Evolutionary conservation across 1,140 invertebrate species (phyloP).

Genomic region (Carcinoscorpius rotundicauda): DNA sequence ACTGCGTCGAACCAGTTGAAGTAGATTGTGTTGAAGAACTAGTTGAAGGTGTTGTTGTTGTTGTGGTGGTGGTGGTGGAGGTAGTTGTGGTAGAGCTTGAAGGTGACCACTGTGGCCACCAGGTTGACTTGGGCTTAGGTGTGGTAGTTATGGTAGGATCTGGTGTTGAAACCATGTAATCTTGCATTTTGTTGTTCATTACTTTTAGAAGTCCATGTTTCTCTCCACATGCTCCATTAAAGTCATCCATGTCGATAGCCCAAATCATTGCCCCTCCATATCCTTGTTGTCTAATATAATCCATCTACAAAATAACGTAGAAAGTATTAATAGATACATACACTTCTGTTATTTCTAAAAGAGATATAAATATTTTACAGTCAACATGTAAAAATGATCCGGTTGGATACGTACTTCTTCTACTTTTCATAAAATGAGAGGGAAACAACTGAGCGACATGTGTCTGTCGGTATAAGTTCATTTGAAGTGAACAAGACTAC

Average conservation of each 20-base stretch:
- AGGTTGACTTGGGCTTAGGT: conserved; percentile 16
- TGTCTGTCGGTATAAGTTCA: too few relatives aligned
- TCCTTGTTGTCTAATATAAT: conserved; percentile 29
- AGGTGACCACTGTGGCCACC: conserved; percentile 13
- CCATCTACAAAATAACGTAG: conserved; percentile 18
- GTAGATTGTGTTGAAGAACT: neutral
- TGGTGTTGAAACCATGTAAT: conserved; percentile 51
- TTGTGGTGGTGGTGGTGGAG: conserved; percentile 12
- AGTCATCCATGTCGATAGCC: conserved; percentile 35
- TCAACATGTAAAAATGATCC: too few relatives aligned
- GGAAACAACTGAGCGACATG: too few relatives aligned
- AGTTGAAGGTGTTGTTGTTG: conserved; percentile 1
- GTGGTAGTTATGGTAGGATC: conserved; percentile 15
- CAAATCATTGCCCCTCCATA: conserved; percentile 37
- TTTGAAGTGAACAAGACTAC: too few relatives aligned
- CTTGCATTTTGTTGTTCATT: conserved; percentile 57
- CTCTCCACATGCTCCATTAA: conserved; percentile 22
- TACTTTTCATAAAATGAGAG: too few relatives aligned
- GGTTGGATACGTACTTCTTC: too few relatives aligned
- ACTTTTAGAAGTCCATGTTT: conserved; percentile 37
- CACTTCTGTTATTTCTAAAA: too few relatives aligned
- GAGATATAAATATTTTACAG: too few relatives aligned
- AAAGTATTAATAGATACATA: too few relatives aligned
- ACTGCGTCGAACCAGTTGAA: neutral
- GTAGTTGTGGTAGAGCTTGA: conserved; percentile 1